Evolutionary conservation across 2,113 vertebrate genomes (phyloP).

Genomic region (Protobothrops mucrosquamatus): DNA sequence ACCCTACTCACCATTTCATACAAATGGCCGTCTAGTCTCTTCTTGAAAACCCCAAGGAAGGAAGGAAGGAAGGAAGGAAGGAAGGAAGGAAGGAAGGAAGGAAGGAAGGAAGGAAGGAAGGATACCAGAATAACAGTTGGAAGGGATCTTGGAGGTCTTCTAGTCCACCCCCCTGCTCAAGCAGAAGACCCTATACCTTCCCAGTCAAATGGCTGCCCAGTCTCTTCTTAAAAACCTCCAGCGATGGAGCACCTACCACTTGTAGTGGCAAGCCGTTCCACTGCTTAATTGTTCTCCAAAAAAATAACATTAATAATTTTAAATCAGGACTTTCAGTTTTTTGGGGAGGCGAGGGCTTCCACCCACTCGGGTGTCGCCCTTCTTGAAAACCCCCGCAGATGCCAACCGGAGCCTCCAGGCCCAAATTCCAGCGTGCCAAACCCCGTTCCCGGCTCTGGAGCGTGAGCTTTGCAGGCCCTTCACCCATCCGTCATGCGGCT

Average conservation of each 20-base stretch:
- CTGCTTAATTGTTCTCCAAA: too few relatives aligned
- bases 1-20: too few relatives aligned
- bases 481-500: slow-evolving; percentile 20
- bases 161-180: too few relatives aligned
- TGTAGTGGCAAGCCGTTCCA: too few relatives aligned
- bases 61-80: neutral
- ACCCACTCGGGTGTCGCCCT: neutral
- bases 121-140: neutral
- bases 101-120: too few relatives aligned
- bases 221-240: too few relatives aligned
- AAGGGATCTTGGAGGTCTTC: too few relatives aligned
- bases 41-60: too few relatives aligned
- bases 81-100: neutral
- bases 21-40: too few relatives aligned
- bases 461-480: neutral
- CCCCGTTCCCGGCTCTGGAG: neutral
- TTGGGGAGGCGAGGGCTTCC: accelerated
- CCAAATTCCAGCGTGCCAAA: neutral
- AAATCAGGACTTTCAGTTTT: neutral
- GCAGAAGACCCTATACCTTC: too few relatives aligned
- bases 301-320: neutral
- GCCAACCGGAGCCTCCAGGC: neutral
- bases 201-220: too few relatives aligned
- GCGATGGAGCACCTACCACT: too few relatives aligned
- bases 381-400: neutral